A percentile compares a stretch with the other conserved stretches of the same genome.
phyloP scores from a whole-genome alignment of 2,888 invertebrate species.

The Scrobipalpa atriplicella region DNA sequence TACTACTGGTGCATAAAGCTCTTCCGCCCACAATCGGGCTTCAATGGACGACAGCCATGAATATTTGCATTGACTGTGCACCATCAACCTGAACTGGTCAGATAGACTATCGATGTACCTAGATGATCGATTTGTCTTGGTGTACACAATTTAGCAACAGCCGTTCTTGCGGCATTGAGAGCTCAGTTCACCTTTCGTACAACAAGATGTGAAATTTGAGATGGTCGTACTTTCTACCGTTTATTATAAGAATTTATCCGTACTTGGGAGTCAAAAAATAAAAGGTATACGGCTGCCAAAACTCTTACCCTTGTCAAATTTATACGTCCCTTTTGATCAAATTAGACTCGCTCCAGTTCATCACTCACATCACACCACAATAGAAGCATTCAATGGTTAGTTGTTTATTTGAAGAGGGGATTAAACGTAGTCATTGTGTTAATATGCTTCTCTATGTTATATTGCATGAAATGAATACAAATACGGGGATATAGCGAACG shows the following conservation, averaged over 20 bases:
- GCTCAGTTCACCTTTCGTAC: no score
- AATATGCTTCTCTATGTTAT: background rate
- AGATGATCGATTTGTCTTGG: no score
- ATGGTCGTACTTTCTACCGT: no score
- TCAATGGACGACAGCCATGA: conserved; percentile 23
- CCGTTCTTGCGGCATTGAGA: background rate
- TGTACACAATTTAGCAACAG: conserved; percentile 6
- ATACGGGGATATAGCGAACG: background rate
- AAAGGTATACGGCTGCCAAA: no score
- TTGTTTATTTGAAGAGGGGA: conserved; percentile 16
- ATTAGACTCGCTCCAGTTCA: conserved; percentile 1
- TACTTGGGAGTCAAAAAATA: no score
- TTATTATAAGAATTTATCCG: no score
- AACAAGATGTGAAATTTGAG: no score
- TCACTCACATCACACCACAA: background rate
- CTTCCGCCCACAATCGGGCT: conserved; percentile 26
- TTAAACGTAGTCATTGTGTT: conserved; percentile 6
- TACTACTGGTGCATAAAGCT: conserved; percentile 9
- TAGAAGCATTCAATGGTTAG: conserved; percentile 14
- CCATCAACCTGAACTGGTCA: conserved; percentile 20
- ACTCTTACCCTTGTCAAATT: no score
- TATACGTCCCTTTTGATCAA: no score
- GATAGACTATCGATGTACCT: conserved; percentile 16
- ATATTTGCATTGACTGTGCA: no score
- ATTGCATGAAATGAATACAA: background rate